Conservation (phyloP, 2,888 invertebrate species). For the Ophion obscuratus region DNA sequence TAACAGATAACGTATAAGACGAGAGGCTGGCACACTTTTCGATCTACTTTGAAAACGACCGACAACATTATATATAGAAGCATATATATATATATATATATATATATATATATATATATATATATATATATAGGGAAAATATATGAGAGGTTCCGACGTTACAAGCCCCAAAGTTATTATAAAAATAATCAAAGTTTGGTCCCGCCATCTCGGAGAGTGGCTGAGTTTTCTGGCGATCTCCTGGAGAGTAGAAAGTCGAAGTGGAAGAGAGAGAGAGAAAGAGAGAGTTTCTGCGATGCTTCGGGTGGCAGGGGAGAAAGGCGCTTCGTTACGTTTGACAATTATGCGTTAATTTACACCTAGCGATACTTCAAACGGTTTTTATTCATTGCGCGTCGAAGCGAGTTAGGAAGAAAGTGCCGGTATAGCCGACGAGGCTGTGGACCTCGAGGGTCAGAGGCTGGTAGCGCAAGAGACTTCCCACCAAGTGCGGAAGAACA, state of each 20-base stretch:
- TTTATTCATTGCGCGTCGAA: slow-evolving; percentile 83
- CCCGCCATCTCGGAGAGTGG: slow-evolving; percentile 64
- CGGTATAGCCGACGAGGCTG: slow-evolving; percentile 3
- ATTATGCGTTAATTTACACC: slow-evolving; percentile 84
- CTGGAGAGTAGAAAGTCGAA: slow-evolving; percentile 41
- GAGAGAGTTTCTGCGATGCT: slow-evolving; percentile 67
- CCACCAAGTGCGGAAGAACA: slow-evolving; percentile 35
- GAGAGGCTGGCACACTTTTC: slow-evolving; percentile 57
- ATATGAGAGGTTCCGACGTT: slow-evolving; percentile 47
- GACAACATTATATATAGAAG: slow-evolving; percentile 4
- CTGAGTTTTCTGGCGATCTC: slow-evolving; percentile 62
- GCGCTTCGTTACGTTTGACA: slow-evolving; percentile 83
- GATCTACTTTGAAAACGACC: slow-evolving; percentile 54
- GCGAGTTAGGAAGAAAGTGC: slow-evolving; percentile 75
- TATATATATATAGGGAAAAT: slow-evolving; percentile 7
- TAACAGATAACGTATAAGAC: slow-evolving; percentile 24
- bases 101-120: neutral
- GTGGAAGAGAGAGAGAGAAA: slow-evolving; percentile 26
- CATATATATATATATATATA: slow-evolving; percentile 8
- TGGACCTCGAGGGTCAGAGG: slow-evolving; percentile 39
- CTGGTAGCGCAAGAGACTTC: slow-evolving; percentile 60
- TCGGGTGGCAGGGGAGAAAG: slow-evolving; percentile 45
- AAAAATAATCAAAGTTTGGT: slow-evolving; percentile 83
- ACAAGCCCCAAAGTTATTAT: slow-evolving; percentile 79
- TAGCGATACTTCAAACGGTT: slow-evolving; percentile 84